These are phyloP conservation scores for Timandra comae DNA, from an alignment of 2,888 invertebrate species.

Conservation along the genomic window DNA sequence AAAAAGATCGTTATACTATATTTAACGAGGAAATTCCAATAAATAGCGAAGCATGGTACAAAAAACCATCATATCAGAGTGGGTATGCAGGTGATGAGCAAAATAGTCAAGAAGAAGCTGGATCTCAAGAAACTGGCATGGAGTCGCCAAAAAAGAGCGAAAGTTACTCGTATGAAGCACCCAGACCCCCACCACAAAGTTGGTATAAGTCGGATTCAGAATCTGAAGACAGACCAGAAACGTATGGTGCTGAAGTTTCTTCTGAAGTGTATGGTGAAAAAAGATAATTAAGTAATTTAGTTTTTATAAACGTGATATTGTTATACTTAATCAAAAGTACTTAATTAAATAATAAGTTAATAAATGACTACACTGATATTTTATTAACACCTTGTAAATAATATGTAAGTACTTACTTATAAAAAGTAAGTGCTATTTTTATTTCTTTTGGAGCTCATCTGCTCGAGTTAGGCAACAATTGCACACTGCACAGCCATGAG, in stretches of 20 bases:
- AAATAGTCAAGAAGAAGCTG: slow-evolving; percentile 7
- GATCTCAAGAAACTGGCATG: slow-evolving; percentile 6
- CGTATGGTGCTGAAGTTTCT: slow-evolving; percentile 2
- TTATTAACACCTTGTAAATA: too few species aligned
- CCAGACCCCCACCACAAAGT: slow-evolving; percentile 26
- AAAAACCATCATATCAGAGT: slow-evolving; percentile 14
- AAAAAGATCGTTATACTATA: slow-evolving; percentile 5
- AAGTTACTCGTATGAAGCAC: slow-evolving; percentile 26
- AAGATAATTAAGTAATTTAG: too few species aligned
- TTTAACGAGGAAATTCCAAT: slow-evolving; percentile 14
- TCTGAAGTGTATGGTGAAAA: too few species aligned
- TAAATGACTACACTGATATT: too few species aligned
- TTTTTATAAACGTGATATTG: too few species aligned
- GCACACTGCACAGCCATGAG: too few species aligned
- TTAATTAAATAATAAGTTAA: too few species aligned
- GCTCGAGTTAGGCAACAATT: too few species aligned
- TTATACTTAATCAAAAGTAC: too few species aligned
- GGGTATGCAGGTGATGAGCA: slow-evolving; percentile 9
- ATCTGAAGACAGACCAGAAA: slow-evolving; percentile 1
- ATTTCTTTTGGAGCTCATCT: too few species aligned
- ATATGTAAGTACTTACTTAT: too few species aligned
- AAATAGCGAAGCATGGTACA: slow-evolving; percentile 19
- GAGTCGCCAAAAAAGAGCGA: slow-evolving; percentile 6
- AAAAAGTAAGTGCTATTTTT: too few species aligned
- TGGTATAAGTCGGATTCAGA: slow-evolving; percentile 26